phyloP scores from a whole-genome alignment of 2,888 invertebrate genomes.

The Chrysotoxum bicinctum region DNA sequence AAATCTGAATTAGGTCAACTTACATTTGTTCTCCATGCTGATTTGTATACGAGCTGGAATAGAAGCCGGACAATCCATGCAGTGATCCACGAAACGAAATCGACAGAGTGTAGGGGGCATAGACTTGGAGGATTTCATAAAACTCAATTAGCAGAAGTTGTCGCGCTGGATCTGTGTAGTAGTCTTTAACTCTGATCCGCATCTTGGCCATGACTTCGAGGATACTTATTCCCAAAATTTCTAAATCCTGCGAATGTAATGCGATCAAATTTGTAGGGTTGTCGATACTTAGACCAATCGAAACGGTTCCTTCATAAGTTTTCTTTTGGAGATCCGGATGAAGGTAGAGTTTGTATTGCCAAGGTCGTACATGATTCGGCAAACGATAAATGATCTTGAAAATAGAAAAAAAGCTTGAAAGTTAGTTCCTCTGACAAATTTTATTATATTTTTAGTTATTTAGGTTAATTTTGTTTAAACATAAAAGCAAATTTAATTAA shows the following conservation, averaged over 20 bases:
- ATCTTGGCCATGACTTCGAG: constrained; percentile 78
- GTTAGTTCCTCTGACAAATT: too few relatives aligned
- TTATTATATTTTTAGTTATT: too few relatives aligned
- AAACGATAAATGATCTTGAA: constrained; percentile 77
- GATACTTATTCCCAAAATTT: constrained; percentile 76
- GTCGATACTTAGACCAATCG: constrained; percentile 77
- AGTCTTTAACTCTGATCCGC: constrained; percentile 76
- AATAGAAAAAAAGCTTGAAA: background rate
- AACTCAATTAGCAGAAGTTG: constrained; percentile 81
- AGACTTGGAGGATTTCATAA: constrained; percentile 77
- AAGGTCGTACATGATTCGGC: constrained; percentile 76
- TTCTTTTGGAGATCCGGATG: constrained; percentile 76
- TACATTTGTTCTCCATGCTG: constrained; percentile 81
- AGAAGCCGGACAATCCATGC: constrained; percentile 87
- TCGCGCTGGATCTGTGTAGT: constrained; percentile 77
- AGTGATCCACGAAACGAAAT: constrained; percentile 86
- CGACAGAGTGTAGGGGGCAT: constrained; percentile 82
- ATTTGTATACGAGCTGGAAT: constrained; percentile 85
- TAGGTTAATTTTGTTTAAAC: too few relatives aligned
- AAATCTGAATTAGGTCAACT: constrained; percentile 73
- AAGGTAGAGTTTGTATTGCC: constrained; percentile 76
- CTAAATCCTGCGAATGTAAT: constrained; percentile 76
- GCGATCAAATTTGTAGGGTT: constrained; percentile 77
- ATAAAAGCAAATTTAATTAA: too few relatives aligned
- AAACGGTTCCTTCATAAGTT: constrained; percentile 76